Evolutionary conservation across 2,797 vertebrate species (phyloP).

Genomic region (Eurystomus glaucurus): DNA sequence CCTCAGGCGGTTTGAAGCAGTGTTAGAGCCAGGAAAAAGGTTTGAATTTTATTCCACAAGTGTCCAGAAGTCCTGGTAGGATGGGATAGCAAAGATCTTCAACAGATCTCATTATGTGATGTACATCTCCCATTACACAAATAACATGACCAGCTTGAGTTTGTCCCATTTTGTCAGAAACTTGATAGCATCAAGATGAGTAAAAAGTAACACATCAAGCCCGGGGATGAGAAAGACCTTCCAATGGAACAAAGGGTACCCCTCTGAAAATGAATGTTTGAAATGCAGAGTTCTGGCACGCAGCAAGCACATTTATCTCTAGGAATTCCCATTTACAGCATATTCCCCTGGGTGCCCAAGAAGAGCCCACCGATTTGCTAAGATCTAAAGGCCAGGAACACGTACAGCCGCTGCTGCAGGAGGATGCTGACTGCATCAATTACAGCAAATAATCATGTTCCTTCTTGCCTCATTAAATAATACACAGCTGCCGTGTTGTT

Average conservation of each 20-base stretch:
- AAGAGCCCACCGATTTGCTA: not conserved
- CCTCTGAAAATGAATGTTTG: slow-evolving; percentile 59
- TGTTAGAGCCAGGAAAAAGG: slow-evolving; percentile 17
- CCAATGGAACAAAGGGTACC: slow-evolving; percentile 25
- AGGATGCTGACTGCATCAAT: not conserved
- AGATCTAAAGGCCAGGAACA: slow-evolving; percentile 4
- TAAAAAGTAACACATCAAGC: slow-evolving; percentile 17
- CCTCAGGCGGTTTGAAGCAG: not conserved
- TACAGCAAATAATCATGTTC: slow-evolving; percentile 55
- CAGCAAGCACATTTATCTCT: slow-evolving; percentile 49
- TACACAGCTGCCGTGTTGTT: not conserved
- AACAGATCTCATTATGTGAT: not conserved
- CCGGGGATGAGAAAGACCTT: slow-evolving; percentile 47
- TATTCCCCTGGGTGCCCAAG: slow-evolving; percentile 35
- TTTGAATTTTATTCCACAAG: not conserved
- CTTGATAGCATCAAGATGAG: slow-evolving; percentile 5
- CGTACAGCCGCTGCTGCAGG: not conserved
- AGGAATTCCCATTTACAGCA: slow-evolving; percentile 65
- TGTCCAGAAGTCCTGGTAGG: not conserved
- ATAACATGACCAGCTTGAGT: not conserved
- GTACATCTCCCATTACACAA: not conserved
- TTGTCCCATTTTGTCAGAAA: slow-evolving; percentile 53
- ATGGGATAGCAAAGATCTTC: not conserved
- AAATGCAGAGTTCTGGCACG: slow-evolving; percentile 12
- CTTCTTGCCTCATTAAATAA: slow-evolving; percentile 36